Conservation (phyloP, 2,888 invertebrate genomes). For the Rhagonycha lutea region DNA sequence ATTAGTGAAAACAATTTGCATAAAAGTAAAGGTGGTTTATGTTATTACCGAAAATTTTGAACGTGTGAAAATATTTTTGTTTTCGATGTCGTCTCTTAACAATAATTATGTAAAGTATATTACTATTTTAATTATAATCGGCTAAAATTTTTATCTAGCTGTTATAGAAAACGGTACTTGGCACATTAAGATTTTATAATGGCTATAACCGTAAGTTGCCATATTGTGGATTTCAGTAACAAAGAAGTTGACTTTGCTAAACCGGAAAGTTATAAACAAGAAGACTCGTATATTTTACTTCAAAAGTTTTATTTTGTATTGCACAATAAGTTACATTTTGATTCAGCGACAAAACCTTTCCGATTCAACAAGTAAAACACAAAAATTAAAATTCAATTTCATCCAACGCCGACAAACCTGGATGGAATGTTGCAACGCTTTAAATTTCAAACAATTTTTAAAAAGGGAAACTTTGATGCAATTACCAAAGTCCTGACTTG, state of each 20-base stretch:
- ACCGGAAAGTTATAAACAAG: conserved; percentile 3
- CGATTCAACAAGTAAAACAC: background rate
- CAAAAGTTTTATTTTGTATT: background rate
- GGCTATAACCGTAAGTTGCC: conserved; percentile 1
- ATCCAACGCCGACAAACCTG: background rate
- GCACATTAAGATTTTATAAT: conserved; percentile 3
- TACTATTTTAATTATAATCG: background rate
- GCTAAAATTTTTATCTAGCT: background rate
- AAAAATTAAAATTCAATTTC: background rate
- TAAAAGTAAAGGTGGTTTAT: background rate
- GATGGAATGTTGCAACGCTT: background rate
- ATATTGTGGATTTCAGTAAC: conserved; percentile 3
- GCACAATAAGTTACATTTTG: background rate
- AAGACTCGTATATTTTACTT: background rate
- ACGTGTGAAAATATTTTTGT: background rate
- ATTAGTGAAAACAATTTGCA: conserved; percentile 3
- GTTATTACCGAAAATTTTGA: background rate
- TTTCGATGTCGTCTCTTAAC: background rate
- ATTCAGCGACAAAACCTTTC: background rate
- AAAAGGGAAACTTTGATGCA: background rate
- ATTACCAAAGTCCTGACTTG: background rate
- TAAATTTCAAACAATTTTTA: background rate
- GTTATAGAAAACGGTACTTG: conserved; percentile 2
- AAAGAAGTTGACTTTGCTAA: conserved; percentile 2
- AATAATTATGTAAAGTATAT: background rate